Evolutionary conservation across 2,113 vertebrate species (phyloP), one percentile per base, ranked within the genome.

Genomic region (Oostethus manadensis): DNA sequence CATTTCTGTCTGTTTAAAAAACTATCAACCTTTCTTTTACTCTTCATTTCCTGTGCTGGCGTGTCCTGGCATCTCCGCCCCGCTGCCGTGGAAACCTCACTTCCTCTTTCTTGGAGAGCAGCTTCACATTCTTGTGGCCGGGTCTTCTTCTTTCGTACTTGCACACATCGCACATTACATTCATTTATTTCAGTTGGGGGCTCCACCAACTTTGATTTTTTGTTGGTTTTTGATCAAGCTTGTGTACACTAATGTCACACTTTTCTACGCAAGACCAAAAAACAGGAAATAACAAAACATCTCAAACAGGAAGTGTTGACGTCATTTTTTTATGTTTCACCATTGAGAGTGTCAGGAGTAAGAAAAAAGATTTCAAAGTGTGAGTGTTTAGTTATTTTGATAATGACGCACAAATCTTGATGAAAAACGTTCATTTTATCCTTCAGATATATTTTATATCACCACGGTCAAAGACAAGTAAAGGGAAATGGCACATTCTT

Each of bases 41-140:
- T 68, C 64, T 73, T 63, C 64, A 35, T 60, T 71, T 74, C 59
- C 58, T 61, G 53, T 21, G 60, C 46, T 55, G 62, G 73, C 70
- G 70, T 75, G 15, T 61, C 80, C 62, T 65, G 46, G 53, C 64
- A 78, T 72, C 75, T 60, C 35, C 0, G 66, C 23, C 1, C 22
- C 0, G 56, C 62, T 63, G 35, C 82, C 87, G 86, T 88, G 80
- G 87, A 77, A 89, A 87, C 87, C 64, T 55, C 40, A 66, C 73
- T 76, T 73, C 72, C 70, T 76, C 38, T 57, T 42, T 13, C n/a
- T n/a, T n/a, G n/a, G n/a, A n/a, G n/a, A n/a, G n/a, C n/a, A n/a
- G n/a, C n/a, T n/a, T n/a, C n/a, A 14, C 13, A 9, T 18, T 20
- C 47, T 49, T 51, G 21, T 8, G 4, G 10, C 16, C 16, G 44